Base-by-base conservation (phyloP, 2,113 vertebrate genomes). In the Pterocles burchelli region DNA sequence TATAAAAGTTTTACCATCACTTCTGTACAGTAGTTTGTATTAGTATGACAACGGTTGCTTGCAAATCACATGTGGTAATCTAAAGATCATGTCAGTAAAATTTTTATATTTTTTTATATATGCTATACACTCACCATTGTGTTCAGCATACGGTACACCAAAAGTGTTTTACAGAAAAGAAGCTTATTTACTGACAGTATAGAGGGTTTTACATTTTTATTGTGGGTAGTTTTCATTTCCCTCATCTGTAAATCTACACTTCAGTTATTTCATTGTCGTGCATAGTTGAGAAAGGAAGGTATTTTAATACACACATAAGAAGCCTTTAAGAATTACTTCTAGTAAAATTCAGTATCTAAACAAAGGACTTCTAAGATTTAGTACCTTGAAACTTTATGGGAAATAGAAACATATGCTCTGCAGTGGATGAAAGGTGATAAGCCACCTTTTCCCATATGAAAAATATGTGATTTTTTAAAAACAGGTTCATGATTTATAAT, bases 291-390 rank as follows among this genome's bases (percentile, higher is more conserved):
- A 86, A 89, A 84, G 43, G 73, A 89, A 87, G 72, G 28, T 88
- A 77, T 61, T 92, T 89, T 73, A 92, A 80, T 83, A 48, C 16
- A 31, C 4, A 2, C 55, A 48, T 61, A 83, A 86, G 83, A 96
- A 90, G 10, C n/a, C 55, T 62, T 15, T 70, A 77, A 88, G 83
- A 90, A 90, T 88, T 72, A 57, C 77, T 57, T 82, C 36, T 58
- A 73, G 54, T 96, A 93, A 85, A 94, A 67, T 80, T 77, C 61
- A 86, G 55, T 45, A 38, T 54, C 67, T 74, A 71, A 90, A 92
- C 68, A 86, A 92, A 62, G 16, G 76, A 31, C 6, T 74, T 8
- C 9, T 66, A 86, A 86, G 68, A 92, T 92, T 92, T 93, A 95
- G 26, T 86, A 51, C 38, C 59, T 84, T 80, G 33, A 88, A 86